Conservation (phyloP, 2,113 vertebrate species). For the Brachionichthys hirsutus region DNA sequence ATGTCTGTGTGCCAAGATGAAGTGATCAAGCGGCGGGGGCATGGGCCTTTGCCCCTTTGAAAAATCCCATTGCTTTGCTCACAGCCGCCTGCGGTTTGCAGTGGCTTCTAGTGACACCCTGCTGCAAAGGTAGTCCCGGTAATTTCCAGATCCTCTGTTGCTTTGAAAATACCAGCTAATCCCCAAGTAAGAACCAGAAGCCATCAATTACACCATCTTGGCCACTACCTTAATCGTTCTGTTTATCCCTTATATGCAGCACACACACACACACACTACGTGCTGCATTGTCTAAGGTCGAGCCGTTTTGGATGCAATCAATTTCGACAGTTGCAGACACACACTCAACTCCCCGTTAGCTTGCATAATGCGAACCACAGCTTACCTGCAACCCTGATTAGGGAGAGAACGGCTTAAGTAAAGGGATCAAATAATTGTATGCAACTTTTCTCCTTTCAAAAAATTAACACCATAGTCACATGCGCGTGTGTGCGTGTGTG, state of each 20-base stretch:
- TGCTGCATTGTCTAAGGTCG: constrained; percentile 27
- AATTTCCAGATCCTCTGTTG: constrained; percentile 48
- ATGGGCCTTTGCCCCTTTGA: constrained; percentile 42
- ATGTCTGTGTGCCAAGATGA: constrained; percentile 70
- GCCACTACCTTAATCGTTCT: constrained; percentile 26
- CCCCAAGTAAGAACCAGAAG: constrained; percentile 32
- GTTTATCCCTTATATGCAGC: constrained; percentile 24
- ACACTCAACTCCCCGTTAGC: constrained; percentile 36
- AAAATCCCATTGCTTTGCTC: constrained; percentile 48
- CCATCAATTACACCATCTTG: constrained; percentile 35
- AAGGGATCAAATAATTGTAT: constrained; percentile 76
- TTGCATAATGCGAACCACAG: constrained; percentile 29
- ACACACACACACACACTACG: constrained; percentile 18
- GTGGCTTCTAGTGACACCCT: constrained; percentile 43
- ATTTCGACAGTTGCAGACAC: constrained; percentile 40
- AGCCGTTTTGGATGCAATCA: constrained; percentile 40
- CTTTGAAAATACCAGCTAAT: constrained; percentile 55
- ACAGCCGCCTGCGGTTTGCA: constrained; percentile 36
- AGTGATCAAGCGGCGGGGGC: constrained; percentile 66
- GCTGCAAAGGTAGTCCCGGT: constrained; percentile 42
- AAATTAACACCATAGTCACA: constrained; percentile 63
- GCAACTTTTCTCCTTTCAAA: constrained; percentile 79
- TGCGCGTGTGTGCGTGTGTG: constrained; percentile 45
- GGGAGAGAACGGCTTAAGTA: constrained; percentile 63
- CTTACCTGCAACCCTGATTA: constrained; percentile 68